Base-by-base conservation (phyloP, 2,113 vertebrate species). In the Larimichthys polyactis region DNA sequence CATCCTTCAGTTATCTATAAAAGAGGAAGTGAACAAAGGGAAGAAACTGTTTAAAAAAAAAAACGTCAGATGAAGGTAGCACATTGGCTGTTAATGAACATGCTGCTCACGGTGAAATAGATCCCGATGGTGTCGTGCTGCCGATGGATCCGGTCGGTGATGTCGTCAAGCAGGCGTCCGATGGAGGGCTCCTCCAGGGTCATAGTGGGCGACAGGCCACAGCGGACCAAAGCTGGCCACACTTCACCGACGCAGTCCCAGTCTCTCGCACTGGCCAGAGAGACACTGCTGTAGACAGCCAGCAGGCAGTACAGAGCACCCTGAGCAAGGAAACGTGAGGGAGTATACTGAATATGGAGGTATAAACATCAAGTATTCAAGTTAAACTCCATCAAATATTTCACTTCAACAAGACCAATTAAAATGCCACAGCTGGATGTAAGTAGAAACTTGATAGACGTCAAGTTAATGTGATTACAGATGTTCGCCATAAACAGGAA, bases 281-380 rank as follows among this genome's bases (percentile, higher is more conserved):
- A 97, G 2, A 97, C 94, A 17, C 96, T 96, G 36, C 96, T 95
- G 57, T 98, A 96, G 79, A 96, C 96, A 65, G 96, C 97, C 91
- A 99, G 96, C 43, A 99, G 96, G 91, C 98, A 99, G 92, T 99
- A 99, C 89, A 99, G 96, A 79, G 98, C 97, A 79, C 98, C 98
- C 98, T 99, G 82, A 44, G 22, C 14, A 43, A 40, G 17, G 68
- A 29, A 81, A 36, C 20, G 6, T 10, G 55, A 40, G 2, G 15
- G 24, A 17, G 24, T 4, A 14, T 4, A 65, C 4, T n/a, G 40
- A 22, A 40, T 1, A 49, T 15, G 22, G 24, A 0, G 4, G 16
- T 32, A n/a, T 17, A 11, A 55, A 51, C 49, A 65, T 43, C n/a
- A n/a, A n/a, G n/a, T n/a, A n/a, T n/a, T n/a, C n/a, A n/a, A 7